These are phyloP conservation scores for Lasioglossum vierecki DNA, from an alignment of 2,888 invertebrate genomes.

Conservation along the genomic window DNA sequence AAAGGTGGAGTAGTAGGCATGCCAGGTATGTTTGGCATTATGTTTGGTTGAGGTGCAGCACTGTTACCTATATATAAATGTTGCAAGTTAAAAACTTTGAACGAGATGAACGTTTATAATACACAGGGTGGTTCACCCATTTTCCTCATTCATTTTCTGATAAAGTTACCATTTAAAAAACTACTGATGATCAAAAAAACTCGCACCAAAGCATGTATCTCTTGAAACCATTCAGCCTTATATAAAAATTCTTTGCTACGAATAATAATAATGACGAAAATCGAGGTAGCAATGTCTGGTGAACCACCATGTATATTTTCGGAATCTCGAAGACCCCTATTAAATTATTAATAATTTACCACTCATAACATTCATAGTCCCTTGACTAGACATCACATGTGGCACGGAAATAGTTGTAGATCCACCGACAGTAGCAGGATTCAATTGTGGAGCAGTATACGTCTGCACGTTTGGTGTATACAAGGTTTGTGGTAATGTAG, in stretches of 20 bases:
- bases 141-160: no score
- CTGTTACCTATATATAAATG: slow-evolving; percentile 50
- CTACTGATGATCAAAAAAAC: no score
- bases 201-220: no score
- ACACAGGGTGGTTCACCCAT: no score
- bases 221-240: no score
- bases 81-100: not conserved
- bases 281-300: no score
- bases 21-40: slow-evolving; percentile 80
- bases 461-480: slow-evolving; percentile 66
- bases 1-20: slow-evolving; percentile 79
- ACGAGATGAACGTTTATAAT: not conserved
- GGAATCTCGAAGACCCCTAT: not conserved
- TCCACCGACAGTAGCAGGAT: slow-evolving; percentile 86
- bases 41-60: slow-evolving; percentile 64
- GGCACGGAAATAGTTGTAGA: slow-evolving; percentile 77
- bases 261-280: no score
- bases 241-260: no score
- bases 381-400: slow-evolving; percentile 71
- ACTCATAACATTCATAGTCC: slow-evolving; percentile 62
- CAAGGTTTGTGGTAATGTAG: slow-evolving; percentile 58
- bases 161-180: no score
- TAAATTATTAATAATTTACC: slow-evolving; percentile 62
- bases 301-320: not conserved
- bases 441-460: slow-evolving; percentile 69